phyloP scores from a whole-genome alignment of 2,888 invertebrate species.

The Patella ulyssiponensis region DNA sequence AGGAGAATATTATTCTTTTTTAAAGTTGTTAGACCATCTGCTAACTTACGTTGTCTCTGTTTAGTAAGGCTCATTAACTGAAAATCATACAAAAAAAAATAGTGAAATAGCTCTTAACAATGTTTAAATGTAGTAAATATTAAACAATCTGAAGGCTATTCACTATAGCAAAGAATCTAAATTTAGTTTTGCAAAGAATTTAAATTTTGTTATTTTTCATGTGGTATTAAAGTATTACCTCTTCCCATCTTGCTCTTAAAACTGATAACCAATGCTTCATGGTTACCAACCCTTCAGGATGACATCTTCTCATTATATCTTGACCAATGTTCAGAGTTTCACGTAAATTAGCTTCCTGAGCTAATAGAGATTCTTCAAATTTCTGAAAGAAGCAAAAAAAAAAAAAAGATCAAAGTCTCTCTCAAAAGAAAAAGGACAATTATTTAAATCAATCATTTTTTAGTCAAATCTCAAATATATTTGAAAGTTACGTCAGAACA shows the following conservation, averaged over 20 bases:
- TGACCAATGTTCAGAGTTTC: conserved; percentile 88
- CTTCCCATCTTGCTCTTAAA: conserved; percentile 90
- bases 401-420: no score
- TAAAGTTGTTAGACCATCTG: conserved; percentile 84
- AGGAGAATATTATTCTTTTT: conserved; percentile 89
- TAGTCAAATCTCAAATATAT: not conserved
- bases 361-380: conserved; percentile 81
- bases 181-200: no score
- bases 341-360: conserved; percentile 87
- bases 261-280: conserved; percentile 99
- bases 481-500: not conserved
- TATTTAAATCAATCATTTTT: no score
- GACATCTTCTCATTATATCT: conserved; percentile 90
- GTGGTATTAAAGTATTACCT: conserved; percentile 46
- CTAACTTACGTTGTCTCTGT: conserved; percentile 79
- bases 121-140: no score
- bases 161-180: no score
- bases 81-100: not conserved
- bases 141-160: no score
- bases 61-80: conserved; percentile 88
- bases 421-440: no score
- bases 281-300: conserved; percentile 97
- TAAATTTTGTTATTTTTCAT: no score
- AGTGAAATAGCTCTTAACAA: no score
- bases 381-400: conserved; percentile 69